A percentile compares a stretch with the other conserved stretches of the same genome.
Evolutionary conservation across 2,888 invertebrate genomes (phyloP).

Genomic region (Ischnura elegans): DNA sequence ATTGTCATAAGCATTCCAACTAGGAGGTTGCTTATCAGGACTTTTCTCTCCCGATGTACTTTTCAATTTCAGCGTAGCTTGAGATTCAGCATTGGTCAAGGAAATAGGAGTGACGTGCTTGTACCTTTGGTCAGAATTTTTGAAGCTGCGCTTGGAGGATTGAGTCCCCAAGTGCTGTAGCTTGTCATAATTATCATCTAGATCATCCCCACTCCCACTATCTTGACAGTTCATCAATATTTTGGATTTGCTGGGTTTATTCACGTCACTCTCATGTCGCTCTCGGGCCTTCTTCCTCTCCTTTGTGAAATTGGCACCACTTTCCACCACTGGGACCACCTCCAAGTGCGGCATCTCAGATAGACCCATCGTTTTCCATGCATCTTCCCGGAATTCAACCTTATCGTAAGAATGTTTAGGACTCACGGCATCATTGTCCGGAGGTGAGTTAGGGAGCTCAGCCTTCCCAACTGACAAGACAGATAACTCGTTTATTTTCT

Average conservation of each 20-base stretch:
- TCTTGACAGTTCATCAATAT: not conserved
- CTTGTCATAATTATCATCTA: conserved; percentile 86
- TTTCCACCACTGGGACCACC: conserved; percentile 66
- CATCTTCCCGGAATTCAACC: conserved; percentile 88
- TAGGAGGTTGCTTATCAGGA: not conserved
- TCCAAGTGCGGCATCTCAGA: conserved; percentile 87
- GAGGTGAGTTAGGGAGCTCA: conserved; percentile 13
- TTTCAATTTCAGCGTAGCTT: not conserved
- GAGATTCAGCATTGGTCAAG: conserved; percentile 33
- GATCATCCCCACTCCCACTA: conserved; percentile 76
- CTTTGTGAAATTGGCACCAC: conserved; percentile 40
- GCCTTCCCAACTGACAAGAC: not conserved
- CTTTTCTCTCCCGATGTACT: not conserved
- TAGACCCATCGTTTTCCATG: conserved; percentile 90
- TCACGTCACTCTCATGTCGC: not conserved
- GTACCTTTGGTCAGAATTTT: conserved; percentile 37
- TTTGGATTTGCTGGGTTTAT: not conserved
- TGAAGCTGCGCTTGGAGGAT: conserved; percentile 82
- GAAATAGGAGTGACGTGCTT: conserved; percentile 45
- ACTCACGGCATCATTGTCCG: conserved; percentile 76
- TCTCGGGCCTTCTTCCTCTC: conserved; percentile 42
- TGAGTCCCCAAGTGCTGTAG: conserved; percentile 88
- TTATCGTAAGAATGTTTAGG: conserved; percentile 83
- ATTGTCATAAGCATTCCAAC: conserved; percentile 88
- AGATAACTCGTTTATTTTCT: conserved; percentile 45